phyloP scores from a whole-genome alignment of 2,888 invertebrate genomes.

The Lycaena phlaeas region DNA sequence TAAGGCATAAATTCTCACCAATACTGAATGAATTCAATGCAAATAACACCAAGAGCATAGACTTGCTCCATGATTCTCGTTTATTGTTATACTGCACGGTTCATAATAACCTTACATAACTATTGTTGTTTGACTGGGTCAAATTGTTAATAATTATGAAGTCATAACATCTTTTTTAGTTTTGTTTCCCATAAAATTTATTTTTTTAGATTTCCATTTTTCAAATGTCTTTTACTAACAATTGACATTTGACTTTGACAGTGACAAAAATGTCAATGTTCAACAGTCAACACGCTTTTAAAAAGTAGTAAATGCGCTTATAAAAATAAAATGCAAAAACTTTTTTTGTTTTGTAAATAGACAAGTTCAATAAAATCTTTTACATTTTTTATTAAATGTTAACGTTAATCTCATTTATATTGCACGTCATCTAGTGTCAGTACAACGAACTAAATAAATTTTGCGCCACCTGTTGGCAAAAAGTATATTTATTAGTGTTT shows the following conservation, averaged over 20 bases:
- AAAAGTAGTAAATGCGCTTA: too few species aligned
- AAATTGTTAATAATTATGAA: neutral
- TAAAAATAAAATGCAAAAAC: too few species aligned
- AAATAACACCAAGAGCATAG: conserved; percentile 44
- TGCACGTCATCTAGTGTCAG: too few species aligned
- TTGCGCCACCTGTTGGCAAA: too few species aligned
- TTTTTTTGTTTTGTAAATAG: too few species aligned
- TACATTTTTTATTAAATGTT: too few species aligned
- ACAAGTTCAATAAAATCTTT: too few species aligned
- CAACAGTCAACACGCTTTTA: too few species aligned
- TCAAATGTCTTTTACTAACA: neutral
- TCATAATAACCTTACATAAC: conserved; percentile 8
- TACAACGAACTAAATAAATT: too few species aligned
- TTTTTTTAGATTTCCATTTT: neutral
- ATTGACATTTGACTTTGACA: neutral
- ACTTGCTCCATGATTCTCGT: conserved; percentile 40
- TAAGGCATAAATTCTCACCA: conserved; percentile 31
- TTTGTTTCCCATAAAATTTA: neutral
- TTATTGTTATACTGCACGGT: neutral
- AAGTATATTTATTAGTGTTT: too few species aligned
- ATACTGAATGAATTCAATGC: conserved; percentile 44
- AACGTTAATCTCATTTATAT: too few species aligned
- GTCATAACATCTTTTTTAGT: neutral
- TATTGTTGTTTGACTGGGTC: neutral
- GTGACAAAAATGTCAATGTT: too few species aligned